Evolutionary conservation across 2,797 vertebrate species (phyloP).

Genomic region (Champsocephalus esox): DNA sequence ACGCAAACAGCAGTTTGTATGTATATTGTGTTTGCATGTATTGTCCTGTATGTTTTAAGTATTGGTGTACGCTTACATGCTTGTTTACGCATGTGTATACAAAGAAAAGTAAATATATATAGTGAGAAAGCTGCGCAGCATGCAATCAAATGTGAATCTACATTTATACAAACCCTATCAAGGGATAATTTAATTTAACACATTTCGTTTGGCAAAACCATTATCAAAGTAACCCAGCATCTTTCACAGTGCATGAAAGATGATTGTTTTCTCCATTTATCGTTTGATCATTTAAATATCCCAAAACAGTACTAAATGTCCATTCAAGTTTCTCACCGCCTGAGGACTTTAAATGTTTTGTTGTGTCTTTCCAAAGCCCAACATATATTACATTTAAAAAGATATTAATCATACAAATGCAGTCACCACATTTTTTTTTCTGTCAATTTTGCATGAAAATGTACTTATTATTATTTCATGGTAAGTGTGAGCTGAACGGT

Average conservation of each 20-base stretch:
- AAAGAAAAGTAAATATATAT: conserved; percentile 10
- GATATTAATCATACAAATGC: too few species aligned
- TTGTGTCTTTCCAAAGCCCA: too few species aligned
- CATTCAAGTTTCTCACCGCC: too few species aligned
- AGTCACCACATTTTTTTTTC: too few species aligned
- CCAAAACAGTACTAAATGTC: too few species aligned
- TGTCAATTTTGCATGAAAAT: too few species aligned
- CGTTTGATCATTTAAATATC: too few species aligned
- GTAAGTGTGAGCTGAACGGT: background rate
- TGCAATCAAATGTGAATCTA: background rate
- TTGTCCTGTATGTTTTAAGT: background rate
- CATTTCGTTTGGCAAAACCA: background rate
- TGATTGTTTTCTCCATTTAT: too few species aligned
- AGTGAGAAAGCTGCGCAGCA: conserved; percentile 6
- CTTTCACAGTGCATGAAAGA: conserved; percentile 5
- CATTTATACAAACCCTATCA: background rate
- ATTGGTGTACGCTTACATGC: background rate
- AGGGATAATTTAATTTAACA: background rate
- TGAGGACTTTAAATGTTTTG: too few species aligned
- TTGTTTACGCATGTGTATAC: background rate
- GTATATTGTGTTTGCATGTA: conserved; percentile 3
- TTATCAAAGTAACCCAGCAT: conserved; percentile 14
- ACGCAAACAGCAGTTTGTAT: conserved; percentile 30
- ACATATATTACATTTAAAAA: too few species aligned
- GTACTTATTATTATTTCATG: too few species aligned